phyloP scores from a whole-genome alignment of 2,797 vertebrate species.

The Adrianichthys oophorus region DNA sequence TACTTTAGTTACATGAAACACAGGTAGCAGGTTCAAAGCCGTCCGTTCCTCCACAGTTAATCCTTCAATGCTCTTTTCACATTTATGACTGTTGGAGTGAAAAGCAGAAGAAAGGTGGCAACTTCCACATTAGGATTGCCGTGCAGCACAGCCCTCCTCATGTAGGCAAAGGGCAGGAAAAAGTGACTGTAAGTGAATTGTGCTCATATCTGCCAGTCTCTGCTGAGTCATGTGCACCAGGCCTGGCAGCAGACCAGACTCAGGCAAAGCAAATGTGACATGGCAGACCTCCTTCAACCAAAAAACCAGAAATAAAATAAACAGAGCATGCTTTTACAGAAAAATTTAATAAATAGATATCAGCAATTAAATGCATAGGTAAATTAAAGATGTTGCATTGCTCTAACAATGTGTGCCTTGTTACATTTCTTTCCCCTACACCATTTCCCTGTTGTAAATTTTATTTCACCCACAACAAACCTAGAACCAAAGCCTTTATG shows the following conservation, averaged over 20 bases:
- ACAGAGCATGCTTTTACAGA: too few species aligned
- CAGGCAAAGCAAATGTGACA: conserved; percentile 18
- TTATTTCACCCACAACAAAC: too few species aligned
- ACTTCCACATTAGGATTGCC: conserved; percentile 59
- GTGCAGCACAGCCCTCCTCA: conserved; percentile 56
- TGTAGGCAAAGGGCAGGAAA: conserved; percentile 58
- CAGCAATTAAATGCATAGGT: too few species aligned
- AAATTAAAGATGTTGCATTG: too few species aligned
- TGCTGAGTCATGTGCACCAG: conserved; percentile 70
- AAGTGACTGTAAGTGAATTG: conserved; percentile 64
- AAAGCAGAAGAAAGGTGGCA: conserved; percentile 66
- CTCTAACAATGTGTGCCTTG: too few species aligned
- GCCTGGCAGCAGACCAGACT: conserved; percentile 22
- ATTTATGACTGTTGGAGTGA: conserved; percentile 42
- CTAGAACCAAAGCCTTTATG: too few species aligned
- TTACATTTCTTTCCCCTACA: too few species aligned
- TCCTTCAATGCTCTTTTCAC: conserved; percentile 18
- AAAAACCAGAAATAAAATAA: too few species aligned
- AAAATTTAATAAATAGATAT: too few species aligned
- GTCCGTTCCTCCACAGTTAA: conserved; percentile 17
- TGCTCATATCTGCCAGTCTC: conserved; percentile 66
- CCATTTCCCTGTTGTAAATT: too few species aligned
- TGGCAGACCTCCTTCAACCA: too few species aligned
- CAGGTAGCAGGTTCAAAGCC: conserved; percentile 11
- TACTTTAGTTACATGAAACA: conserved; percentile 4